A percentile compares a stretch with the other conserved stretches of the same genome.
These are phyloP conservation scores for Leistus spinibarbis DNA, from an alignment of 2,888 invertebrate species.

Conservation along the genomic window DNA sequence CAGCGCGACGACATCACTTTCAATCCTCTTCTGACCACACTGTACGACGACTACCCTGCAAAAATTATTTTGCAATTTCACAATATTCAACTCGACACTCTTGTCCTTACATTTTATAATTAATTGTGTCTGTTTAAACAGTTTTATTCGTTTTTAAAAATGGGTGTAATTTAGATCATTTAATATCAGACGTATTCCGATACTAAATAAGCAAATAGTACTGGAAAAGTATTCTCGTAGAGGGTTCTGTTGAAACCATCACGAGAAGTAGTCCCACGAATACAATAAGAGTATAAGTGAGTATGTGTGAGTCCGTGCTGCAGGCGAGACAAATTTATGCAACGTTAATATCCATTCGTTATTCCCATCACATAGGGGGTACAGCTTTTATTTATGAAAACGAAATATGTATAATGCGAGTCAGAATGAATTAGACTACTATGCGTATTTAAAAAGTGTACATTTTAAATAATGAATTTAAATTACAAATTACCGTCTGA, in stretches of 20 bases:
- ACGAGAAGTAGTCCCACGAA: neutral
- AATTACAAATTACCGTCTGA: conserved; percentile 3
- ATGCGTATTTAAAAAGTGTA: neutral
- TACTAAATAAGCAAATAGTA: too few relatives aligned
- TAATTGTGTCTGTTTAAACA: too few relatives aligned
- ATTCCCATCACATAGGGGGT: conserved; percentile 18
- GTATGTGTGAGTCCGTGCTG: neutral
- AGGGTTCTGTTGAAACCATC: neutral
- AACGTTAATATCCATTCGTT: conserved; percentile 24
- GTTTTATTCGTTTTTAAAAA: too few relatives aligned
- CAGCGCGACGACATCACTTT: neutral
- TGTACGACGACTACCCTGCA: neutral
- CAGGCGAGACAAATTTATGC: conserved; percentile 14
- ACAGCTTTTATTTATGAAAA: conserved; percentile 10
- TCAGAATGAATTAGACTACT: neutral
- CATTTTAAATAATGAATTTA: conserved; percentile 20
- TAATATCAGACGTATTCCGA: too few relatives aligned
- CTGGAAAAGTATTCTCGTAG: too few relatives aligned
- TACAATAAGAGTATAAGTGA: neutral
- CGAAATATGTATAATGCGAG: neutral
- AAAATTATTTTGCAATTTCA: neutral
- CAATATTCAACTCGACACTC: too few relatives aligned
- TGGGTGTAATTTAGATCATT: too few relatives aligned
- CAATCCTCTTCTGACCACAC: neutral
- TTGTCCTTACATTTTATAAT: too few relatives aligned